These are phyloP conservation scores for Acromyrmex heyeri DNA, from an alignment of 1,140 invertebrate genomes.

Conservation along the genomic window DNA sequence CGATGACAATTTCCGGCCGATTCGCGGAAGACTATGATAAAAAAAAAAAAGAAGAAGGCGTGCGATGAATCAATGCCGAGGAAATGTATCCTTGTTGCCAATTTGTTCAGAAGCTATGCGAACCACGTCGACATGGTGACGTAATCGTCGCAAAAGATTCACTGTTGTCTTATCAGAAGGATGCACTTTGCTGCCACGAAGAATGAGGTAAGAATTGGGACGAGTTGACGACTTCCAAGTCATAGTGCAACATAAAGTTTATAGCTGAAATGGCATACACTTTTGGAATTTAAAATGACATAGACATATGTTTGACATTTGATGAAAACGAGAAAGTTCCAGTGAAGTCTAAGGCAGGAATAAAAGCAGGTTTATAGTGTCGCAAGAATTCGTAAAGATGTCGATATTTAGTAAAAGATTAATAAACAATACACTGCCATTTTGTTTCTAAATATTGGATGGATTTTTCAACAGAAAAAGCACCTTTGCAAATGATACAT, in stretches of 20 bases:
- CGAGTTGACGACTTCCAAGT: slow-evolving; percentile 50
- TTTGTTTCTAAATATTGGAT: background rate
- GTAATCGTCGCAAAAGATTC: slow-evolving; percentile 63
- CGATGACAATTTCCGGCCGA: slow-evolving; percentile 72
- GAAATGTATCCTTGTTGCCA: slow-evolving; percentile 65
- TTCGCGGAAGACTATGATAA: slow-evolving; percentile 69
- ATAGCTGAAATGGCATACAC: too few species aligned
- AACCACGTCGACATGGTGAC: slow-evolving; percentile 56
- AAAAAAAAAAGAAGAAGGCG: slow-evolving; percentile 52
- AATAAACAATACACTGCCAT: background rate
- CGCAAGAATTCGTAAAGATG: slow-evolving; percentile 40
- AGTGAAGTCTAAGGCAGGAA: too few species aligned
- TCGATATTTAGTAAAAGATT: background rate
- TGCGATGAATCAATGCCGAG: slow-evolving; percentile 61
- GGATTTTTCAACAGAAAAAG: too few species aligned
- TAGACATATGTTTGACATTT: too few species aligned
- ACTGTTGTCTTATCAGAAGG: slow-evolving; percentile 47
- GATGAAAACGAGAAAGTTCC: too few species aligned
- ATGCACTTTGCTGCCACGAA: slow-evolving; percentile 54
- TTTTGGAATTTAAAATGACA: too few species aligned
- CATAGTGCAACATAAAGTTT: too few species aligned
- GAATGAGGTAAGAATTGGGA: slow-evolving; percentile 33
- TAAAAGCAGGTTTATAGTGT: too few species aligned
- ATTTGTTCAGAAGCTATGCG: slow-evolving; percentile 68
- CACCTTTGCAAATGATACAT: too few species aligned